These are phyloP conservation scores for Carterocephalus palaemon DNA, from an alignment of 2,888 invertebrate species.

Conservation along the genomic window DNA sequence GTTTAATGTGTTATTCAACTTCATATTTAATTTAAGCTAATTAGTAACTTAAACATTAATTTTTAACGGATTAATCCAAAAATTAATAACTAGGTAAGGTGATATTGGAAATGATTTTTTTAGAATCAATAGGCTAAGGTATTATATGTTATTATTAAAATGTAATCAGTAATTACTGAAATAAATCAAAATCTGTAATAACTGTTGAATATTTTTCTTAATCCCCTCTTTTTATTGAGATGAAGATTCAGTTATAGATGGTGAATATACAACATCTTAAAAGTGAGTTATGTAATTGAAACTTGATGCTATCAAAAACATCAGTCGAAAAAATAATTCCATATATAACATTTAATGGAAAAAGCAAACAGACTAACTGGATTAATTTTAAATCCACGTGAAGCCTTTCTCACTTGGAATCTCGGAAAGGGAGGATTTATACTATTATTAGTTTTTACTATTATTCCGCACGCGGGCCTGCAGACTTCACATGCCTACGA, in stretches of 20 bases:
- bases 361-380: too few species aligned
- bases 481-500: too few species aligned
- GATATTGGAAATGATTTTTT: constrained; percentile 79
- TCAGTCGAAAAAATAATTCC: too few species aligned
- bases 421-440: too few species aligned
- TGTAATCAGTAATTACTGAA: constrained; percentile 79
- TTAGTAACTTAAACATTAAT: constrained; percentile 59
- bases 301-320: too few species aligned
- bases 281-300: too few species aligned
- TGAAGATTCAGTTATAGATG: background rate
- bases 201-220: constrained; percentile 39
- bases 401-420: too few species aligned
- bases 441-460: too few species aligned
- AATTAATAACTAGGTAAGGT: constrained; percentile 74
- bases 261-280: too few species aligned
- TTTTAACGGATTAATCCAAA: constrained; percentile 73
- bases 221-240: background rate
- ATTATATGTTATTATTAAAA: constrained; percentile 76
- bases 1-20: constrained; percentile 36
- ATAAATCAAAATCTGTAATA: constrained; percentile 68
- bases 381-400: too few species aligned
- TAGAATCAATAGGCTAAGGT: constrained; percentile 77
- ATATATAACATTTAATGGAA: too few species aligned
- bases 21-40: constrained; percentile 48
- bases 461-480: too few species aligned